Evolutionary conservation across 2,113 vertebrate genomes (phyloP).

Genomic region (Microtus montanus): DNA sequence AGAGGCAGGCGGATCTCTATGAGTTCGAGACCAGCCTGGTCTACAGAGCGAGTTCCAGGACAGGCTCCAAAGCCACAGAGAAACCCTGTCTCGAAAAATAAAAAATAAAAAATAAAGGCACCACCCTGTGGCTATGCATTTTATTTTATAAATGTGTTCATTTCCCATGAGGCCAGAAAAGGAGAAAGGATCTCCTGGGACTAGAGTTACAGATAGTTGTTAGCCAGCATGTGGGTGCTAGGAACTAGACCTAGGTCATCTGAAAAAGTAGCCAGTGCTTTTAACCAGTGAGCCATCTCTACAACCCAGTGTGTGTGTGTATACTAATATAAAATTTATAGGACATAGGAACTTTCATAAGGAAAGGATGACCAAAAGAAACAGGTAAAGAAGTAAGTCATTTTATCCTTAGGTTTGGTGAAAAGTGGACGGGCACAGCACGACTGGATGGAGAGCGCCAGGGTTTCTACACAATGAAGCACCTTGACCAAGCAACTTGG

Average conservation of each 20-base stretch:
- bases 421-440: not conserved
- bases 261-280: not conserved
- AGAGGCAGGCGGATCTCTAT: too few species aligned
- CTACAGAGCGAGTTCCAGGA: too few species aligned
- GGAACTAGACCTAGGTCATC: not conserved
- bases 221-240: not conserved
- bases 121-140: not conserved
- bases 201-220: not conserved
- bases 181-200: not conserved
- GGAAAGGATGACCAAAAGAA: not conserved
- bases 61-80: too few species aligned
- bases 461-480: not conserved
- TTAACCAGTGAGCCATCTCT: not conserved
- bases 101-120: too few species aligned
- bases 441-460: too few species aligned
- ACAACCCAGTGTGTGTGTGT: not conserved
- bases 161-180: not conserved
- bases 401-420: not conserved
- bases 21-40: too few species aligned
- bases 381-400: not conserved
- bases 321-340: not conserved
- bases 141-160: not conserved
- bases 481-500: not conserved
- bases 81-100: too few species aligned
- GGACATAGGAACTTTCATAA: not conserved